These are phyloP conservation scores for Botia almorhae DNA, from an alignment of 2,797 vertebrate genomes.

Conservation along the genomic window DNA sequence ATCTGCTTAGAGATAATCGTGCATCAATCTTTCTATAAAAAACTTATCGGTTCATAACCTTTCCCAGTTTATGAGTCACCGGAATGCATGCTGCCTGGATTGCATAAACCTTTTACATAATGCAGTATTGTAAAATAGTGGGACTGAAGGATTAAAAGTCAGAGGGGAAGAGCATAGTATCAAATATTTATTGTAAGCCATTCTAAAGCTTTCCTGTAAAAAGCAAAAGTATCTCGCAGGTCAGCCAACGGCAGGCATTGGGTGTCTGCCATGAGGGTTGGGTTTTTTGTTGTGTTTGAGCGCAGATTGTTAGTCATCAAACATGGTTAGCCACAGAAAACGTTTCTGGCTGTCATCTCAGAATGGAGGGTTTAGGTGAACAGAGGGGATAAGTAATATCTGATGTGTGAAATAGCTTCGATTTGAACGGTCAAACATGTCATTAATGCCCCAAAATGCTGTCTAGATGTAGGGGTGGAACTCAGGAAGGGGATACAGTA, in stretches of 20 bases:
- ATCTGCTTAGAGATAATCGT: slow-evolving; percentile 52
- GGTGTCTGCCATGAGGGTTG: slow-evolving; percentile 24
- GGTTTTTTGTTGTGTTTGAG: slow-evolving; percentile 33
- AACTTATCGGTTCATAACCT: slow-evolving; percentile 69
- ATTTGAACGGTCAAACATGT: neutral
- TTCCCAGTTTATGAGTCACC: slow-evolving; percentile 77
- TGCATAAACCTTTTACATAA: slow-evolving; percentile 84
- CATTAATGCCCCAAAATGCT: neutral
- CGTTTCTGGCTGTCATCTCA: slow-evolving; percentile 6
- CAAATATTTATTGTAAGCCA: slow-evolving; percentile 79
- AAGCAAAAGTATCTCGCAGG: slow-evolving; percentile 52
- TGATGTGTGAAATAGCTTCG: neutral
- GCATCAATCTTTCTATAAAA: slow-evolving; percentile 43
- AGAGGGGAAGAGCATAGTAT: slow-evolving; percentile 73
- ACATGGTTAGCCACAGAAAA: slow-evolving; percentile 26
- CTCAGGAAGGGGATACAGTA: no score
- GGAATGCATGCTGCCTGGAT: slow-evolving; percentile 74
- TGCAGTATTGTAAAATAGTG: slow-evolving; percentile 77
- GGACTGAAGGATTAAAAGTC: slow-evolving; percentile 75
- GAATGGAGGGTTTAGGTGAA: neutral
- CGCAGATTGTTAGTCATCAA: slow-evolving; percentile 23
- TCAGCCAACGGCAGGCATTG: slow-evolving; percentile 17
- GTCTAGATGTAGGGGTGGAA: neutral
- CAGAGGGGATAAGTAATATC: slow-evolving; percentile 20
- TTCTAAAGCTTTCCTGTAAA: slow-evolving; percentile 58